A percentile compares a stretch with the other conserved stretches of the same genome.
These are phyloP conservation scores for Neostethus bicornis DNA, from an alignment of 2,797 vertebrate species.

Conservation along the genomic window DNA sequence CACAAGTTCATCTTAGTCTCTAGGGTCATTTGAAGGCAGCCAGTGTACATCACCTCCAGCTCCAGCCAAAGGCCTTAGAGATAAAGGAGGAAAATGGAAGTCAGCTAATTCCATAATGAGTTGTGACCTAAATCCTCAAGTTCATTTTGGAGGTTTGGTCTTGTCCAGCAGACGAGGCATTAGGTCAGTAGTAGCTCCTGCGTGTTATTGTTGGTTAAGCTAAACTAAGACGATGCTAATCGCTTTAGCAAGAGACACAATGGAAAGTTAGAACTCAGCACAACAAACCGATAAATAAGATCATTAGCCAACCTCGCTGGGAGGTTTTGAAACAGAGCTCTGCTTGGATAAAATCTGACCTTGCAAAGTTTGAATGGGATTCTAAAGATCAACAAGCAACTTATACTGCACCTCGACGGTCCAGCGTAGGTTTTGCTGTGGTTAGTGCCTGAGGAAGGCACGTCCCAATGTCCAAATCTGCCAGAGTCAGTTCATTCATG, in stretches of 20 bases:
- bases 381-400: neutral
- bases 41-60: constrained; percentile 86
- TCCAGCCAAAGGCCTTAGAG: constrained; percentile 87
- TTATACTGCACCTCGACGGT: constrained; percentile 80
- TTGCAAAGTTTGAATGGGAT: neutral
- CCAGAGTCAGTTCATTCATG: constrained; percentile 87
- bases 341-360: constrained; percentile 1
- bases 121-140: constrained; percentile 13
- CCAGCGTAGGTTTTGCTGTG: constrained; percentile 81
- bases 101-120: constrained; percentile 11
- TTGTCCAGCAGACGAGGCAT: constrained; percentile 13
- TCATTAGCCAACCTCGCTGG: constrained; percentile 24
- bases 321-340: neutral
- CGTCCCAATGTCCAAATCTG: constrained; percentile 88
- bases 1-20: constrained; percentile 91
- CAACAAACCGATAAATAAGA: constrained; percentile 34
- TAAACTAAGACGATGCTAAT: constrained; percentile 60
- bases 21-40: constrained; percentile 87
- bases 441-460: constrained; percentile 83
- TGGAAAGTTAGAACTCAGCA: constrained; percentile 19
- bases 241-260: constrained; percentile 49
- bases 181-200: constrained; percentile 3
- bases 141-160: constrained; percentile 26
- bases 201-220: constrained; percentile 30
- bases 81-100: neutral